phyloP scores from a whole-genome alignment of 2,113 vertebrate genomes.

The Tyrannus savana region DNA sequence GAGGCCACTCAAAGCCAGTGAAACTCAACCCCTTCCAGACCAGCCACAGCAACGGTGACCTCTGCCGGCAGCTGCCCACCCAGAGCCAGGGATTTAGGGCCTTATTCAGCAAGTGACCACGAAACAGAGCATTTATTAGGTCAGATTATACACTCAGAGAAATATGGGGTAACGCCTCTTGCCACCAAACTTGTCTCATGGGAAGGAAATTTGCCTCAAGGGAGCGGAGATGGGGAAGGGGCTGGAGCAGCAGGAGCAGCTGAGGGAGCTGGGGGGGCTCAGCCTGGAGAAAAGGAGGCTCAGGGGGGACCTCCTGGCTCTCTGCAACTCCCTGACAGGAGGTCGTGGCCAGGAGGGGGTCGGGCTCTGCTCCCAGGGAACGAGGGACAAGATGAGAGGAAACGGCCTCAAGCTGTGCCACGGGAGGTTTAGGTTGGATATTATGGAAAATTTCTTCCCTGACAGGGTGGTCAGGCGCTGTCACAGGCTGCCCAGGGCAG shows the following conservation, averaged over 20 bases:
- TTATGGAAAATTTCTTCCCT: background rate
- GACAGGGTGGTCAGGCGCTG: background rate
- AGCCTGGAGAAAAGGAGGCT: background rate
- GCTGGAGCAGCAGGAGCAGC: accelerated
- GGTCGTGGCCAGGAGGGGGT: accelerated
- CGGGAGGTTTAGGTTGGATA: background rate
- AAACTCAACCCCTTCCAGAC: background rate
- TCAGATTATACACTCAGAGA: background rate
- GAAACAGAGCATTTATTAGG: background rate
- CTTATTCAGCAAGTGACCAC: background rate
- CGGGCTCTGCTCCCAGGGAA: accelerated
- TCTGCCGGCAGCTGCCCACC: conserved; percentile 39
- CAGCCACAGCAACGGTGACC: conserved; percentile 21
- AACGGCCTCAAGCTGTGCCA: background rate
- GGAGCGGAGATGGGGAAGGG: background rate
- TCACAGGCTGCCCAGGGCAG: background rate
- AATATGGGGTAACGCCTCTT: background rate
- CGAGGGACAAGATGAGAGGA: too few relatives aligned
- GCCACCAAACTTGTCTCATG: background rate
- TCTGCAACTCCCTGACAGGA: background rate
- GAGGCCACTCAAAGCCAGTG: background rate
- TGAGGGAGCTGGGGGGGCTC: background rate
- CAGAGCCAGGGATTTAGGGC: background rate
- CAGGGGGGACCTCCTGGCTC: background rate
- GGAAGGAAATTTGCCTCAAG: too few relatives aligned